Conservation (phyloP, 2,113 vertebrate genomes). For the Ochotona curzoniae region DNA sequence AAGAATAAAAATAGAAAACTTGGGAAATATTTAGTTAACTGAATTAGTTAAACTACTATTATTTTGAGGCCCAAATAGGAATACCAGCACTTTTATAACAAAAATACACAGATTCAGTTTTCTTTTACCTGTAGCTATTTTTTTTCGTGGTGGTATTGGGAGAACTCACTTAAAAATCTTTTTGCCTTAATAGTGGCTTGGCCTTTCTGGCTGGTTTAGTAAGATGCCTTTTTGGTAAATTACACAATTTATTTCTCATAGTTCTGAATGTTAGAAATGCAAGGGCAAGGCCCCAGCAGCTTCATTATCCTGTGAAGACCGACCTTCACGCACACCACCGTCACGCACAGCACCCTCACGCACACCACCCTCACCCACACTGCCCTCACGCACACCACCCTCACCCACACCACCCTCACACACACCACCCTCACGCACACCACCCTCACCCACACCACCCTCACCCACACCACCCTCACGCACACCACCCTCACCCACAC, state of each 20-base stretch:
- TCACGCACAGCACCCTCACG: too few species aligned
- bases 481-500: too few species aligned
- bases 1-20: background rate
- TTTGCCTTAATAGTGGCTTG: background rate
- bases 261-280: background rate
- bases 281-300: background rate
- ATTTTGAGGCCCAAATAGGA: background rate
- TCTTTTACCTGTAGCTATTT: constrained; percentile 13
- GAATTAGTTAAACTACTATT: constrained; percentile 15
- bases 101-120: background rate
- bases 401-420: too few species aligned
- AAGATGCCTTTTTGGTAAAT: background rate
- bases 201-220: background rate
- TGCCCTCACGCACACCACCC: too few species aligned
- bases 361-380: too few species aligned
- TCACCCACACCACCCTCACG: too few species aligned
- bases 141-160: background rate
- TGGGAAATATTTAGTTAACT: background rate
- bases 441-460: too few species aligned
- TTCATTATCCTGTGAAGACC: background rate
- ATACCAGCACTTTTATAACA: background rate
- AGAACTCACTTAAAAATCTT: background rate
- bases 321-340: background rate
- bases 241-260: background rate
- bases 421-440: too few species aligned